Conservation (phyloP, 2,113 vertebrate genomes). For the Meleagris gallopavo region DNA sequence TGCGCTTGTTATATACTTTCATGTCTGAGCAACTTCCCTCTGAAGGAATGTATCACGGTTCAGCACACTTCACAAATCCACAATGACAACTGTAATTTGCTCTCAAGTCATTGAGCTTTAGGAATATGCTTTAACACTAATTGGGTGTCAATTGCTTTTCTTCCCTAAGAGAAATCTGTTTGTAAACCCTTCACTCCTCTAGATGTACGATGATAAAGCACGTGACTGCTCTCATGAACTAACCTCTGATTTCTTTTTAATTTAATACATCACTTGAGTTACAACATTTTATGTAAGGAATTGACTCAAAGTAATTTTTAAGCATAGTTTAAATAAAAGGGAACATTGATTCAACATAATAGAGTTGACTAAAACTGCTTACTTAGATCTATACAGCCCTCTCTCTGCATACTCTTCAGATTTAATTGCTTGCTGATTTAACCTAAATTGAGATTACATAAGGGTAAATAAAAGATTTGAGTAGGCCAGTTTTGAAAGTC, state of each 20-base stretch:
- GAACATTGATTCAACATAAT: not conserved
- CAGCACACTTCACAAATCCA: slow-evolving; percentile 56
- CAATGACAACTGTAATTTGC: slow-evolving; percentile 68
- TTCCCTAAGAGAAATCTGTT: slow-evolving; percentile 63
- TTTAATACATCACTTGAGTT: slow-evolving; percentile 20
- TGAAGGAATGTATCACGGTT: slow-evolving; percentile 39
- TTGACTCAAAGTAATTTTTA: slow-evolving; percentile 18
- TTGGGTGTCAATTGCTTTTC: slow-evolving; percentile 71
- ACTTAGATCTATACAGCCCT: not conserved
- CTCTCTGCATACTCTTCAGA: not conserved
- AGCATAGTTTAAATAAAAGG: not conserved
- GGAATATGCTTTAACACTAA: slow-evolving; percentile 65
- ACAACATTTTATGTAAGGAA: slow-evolving; percentile 18
- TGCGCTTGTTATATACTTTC: slow-evolving; percentile 24
- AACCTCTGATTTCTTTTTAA: slow-evolving; percentile 59
- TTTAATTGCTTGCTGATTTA: slow-evolving; percentile 21
- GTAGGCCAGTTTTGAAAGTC: not conserved
- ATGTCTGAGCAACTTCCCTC: slow-evolving; percentile 30
- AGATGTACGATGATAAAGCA: not conserved
- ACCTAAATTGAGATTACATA: not conserved
- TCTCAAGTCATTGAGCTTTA: slow-evolving; percentile 62
- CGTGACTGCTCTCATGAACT: not conserved
- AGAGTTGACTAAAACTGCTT: not conserved
- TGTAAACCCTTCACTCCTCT: slow-evolving; percentile 56
- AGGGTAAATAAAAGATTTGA: not conserved